Percentiles rank a stretch among this genome's conserved stretches.
These are phyloP conservation scores for Chloropsis cyanopogon DNA, from an alignment of 2,113 vertebrate genomes.

Conservation along the genomic window DNA sequence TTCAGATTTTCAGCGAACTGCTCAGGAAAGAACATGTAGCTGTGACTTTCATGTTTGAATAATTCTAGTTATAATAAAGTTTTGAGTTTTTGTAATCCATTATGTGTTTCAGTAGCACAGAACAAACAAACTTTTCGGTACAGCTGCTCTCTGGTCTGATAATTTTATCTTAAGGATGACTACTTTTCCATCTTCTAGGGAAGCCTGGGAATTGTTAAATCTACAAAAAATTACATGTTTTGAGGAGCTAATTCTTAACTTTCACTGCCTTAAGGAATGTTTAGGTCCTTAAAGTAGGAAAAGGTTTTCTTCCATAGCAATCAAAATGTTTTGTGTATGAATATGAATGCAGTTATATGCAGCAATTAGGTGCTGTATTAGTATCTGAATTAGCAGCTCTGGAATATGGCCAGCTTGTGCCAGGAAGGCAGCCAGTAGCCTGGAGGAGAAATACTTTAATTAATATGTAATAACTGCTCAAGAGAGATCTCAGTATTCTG, in stretches of 20 bases:
- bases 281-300: neutral
- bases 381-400: slow-evolving; percentile 11
- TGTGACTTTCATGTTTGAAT: neutral
- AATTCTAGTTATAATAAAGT: neutral
- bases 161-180: neutral
- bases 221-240: neutral
- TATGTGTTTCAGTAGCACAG: neutral
- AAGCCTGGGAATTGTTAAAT: neutral
- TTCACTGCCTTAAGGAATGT: neutral
- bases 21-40: neutral
- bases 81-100: neutral
- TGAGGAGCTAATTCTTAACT: neutral
- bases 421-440: slow-evolving; percentile 46
- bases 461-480: slow-evolving; percentile 7
- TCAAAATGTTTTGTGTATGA: neutral
- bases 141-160: neutral
- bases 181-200: neutral
- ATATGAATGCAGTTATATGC: neutral
- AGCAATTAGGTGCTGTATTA: slow-evolving; percentile 35
- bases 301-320: neutral
- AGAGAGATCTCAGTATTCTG: neutral
- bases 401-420: slow-evolving; percentile 8
- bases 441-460: slow-evolving; percentile 19
- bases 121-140: neutral
- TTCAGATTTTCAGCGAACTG: neutral